These are phyloP conservation scores for Hippolais icterina DNA, from an alignment of 2,113 vertebrate genomes.

Conservation along the genomic window DNA sequence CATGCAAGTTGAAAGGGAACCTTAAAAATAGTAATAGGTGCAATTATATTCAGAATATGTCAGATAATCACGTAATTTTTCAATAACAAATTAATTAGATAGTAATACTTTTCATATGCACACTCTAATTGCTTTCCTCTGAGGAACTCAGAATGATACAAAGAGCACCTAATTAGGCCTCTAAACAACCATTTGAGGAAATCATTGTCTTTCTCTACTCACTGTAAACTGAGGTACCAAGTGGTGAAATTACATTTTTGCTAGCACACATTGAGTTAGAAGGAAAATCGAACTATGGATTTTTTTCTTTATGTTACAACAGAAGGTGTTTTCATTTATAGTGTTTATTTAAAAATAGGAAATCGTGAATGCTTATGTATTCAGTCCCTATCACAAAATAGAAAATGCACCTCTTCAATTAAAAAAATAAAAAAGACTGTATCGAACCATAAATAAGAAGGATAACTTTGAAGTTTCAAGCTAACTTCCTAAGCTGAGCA, in stretches of 20 bases:
- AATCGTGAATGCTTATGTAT: background rate
- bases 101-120: background rate
- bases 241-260: background rate
- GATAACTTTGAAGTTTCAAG: background rate
- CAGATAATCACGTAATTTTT: conserved; percentile 34
- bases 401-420: background rate
- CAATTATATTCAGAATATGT: conserved; percentile 41
- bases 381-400: background rate
- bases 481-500: background rate
- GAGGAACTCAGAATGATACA: background rate
- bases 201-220: background rate
- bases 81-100: conserved; percentile 47
- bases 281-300: background rate
- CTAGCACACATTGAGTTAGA: background rate
- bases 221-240: background rate
- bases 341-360: background rate
- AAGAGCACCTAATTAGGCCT: conserved; percentile 29
- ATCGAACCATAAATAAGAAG: background rate
- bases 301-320: background rate
- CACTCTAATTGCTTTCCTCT: conserved; percentile 12
- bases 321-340: background rate
- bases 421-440: background rate
- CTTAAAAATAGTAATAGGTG: conserved; percentile 50
- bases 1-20: background rate
- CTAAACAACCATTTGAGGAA: conserved; percentile 6